Percentiles rank a stretch among this genome's conserved stretches.
Conservation (phyloP, 2,888 invertebrate genomes). For the Clepsis dumicolana region DNA sequence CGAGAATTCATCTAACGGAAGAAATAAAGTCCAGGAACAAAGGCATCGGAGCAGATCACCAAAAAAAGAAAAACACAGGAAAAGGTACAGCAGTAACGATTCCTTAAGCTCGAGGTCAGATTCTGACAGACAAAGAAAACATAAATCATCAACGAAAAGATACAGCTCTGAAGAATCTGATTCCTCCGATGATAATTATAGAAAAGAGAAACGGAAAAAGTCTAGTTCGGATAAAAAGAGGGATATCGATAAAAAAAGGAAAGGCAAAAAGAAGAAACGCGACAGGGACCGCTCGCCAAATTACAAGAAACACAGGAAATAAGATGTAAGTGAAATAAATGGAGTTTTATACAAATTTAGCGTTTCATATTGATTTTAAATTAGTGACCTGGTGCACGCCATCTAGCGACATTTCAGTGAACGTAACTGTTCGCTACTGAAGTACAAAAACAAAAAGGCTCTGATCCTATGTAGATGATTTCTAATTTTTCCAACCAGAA, state of each 20-base stretch:
- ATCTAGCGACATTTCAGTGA: neutral
- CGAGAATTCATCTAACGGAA: slow-evolving; percentile 59
- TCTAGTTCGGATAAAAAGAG: slow-evolving; percentile 73
- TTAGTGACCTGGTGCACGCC: neutral
- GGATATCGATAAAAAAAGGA: slow-evolving; percentile 86
- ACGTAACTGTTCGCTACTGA: neutral
- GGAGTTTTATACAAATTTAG: slow-evolving; percentile 29
- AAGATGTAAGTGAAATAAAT: slow-evolving; percentile 56
- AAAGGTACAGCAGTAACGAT: slow-evolving; percentile 61
- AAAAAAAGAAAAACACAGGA: slow-evolving; percentile 55
- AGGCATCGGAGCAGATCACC: slow-evolving; percentile 54
- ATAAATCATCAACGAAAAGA: slow-evolving; percentile 53
- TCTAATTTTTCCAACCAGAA: neutral
- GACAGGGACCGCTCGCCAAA: slow-evolving; percentile 83
- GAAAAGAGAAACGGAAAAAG: slow-evolving; percentile 67
- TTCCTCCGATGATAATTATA: slow-evolving; percentile 53
- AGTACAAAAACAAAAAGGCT: neutral
- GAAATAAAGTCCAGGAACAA: slow-evolving; percentile 51
- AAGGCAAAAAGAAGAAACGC: slow-evolving; percentile 84
- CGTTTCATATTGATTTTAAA: slow-evolving; percentile 28
- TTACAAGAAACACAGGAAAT: slow-evolving; percentile 80
- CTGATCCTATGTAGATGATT: neutral
- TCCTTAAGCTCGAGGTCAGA: slow-evolving; percentile 64
- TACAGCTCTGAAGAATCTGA: slow-evolving; percentile 61
- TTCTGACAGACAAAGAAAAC: slow-evolving; percentile 55